A percentile compares a stretch with the other conserved stretches of the same genome.
phyloP scores from a whole-genome alignment of 1,140 invertebrate species.

The Battus philenor region DNA sequence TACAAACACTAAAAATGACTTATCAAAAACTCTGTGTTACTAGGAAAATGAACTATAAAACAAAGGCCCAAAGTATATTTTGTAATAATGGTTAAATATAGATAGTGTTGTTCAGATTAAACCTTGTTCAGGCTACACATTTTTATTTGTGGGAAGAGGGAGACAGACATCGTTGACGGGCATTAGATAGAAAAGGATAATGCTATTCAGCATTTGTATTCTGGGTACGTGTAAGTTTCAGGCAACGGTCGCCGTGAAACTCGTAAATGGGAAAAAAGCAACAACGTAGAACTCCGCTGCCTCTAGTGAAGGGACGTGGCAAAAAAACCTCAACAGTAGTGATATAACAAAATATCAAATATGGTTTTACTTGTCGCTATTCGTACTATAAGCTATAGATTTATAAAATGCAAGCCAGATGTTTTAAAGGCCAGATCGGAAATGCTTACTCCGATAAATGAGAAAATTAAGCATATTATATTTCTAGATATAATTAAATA shows the following conservation, averaged over 20 bases:
- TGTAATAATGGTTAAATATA: slow-evolving; percentile 26
- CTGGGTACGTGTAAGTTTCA: slow-evolving; percentile 74
- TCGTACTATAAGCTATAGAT: too few species aligned
- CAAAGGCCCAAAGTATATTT: slow-evolving; percentile 25
- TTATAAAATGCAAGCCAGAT: too few species aligned
- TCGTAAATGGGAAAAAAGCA: slow-evolving; percentile 76
- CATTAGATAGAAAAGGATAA: slow-evolving; percentile 39
- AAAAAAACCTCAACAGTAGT: neutral
- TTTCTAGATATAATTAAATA: too few species aligned
- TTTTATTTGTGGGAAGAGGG: slow-evolving; percentile 68
- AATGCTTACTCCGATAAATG: neutral
- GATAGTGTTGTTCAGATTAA: slow-evolving; percentile 60
- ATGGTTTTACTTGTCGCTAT: too few species aligned
- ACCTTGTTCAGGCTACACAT: slow-evolving; percentile 63
- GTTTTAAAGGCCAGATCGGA: too few species aligned
- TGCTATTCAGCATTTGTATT: slow-evolving; percentile 68
- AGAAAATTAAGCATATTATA: too few species aligned
- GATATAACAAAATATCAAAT: too few species aligned
- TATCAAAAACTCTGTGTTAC: slow-evolving; percentile 23
- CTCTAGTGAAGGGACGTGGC: slow-evolving; percentile 54
- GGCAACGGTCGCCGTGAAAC: slow-evolving; percentile 74
- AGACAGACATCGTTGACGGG: slow-evolving; percentile 32
- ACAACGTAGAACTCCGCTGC: slow-evolving; percentile 68
- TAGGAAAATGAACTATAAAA: slow-evolving; percentile 30
- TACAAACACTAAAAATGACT: slow-evolving; percentile 24